These are phyloP conservation scores for Pionites leucogaster DNA, from an alignment of 2,113 vertebrate genomes.

Conservation along the genomic window DNA sequence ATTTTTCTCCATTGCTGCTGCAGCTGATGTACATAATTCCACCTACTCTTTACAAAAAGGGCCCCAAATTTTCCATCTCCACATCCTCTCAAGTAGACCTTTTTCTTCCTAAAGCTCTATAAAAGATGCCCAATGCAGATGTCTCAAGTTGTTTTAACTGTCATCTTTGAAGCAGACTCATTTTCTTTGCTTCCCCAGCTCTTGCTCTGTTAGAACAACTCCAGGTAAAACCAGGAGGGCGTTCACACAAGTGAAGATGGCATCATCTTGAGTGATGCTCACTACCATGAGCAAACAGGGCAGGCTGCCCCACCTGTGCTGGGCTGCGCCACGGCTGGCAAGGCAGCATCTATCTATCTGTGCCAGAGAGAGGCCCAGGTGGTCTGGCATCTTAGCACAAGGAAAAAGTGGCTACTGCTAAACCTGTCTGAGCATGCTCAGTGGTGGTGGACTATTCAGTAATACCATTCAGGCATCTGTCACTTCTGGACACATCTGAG, in stretches of 20 bases:
- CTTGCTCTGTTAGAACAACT: not conserved
- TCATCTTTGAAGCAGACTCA: not conserved
- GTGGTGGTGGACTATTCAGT: not conserved
- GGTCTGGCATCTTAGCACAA: not conserved
- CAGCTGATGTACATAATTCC: not conserved
- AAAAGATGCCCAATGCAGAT: not conserved
- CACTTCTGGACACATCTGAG: not conserved
- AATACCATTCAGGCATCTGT: not conserved
- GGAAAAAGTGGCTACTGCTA: not conserved
- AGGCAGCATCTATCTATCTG: fast-evolving
- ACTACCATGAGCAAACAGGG: not conserved
- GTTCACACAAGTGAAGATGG: fast-evolving
- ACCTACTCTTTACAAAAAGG: not conserved
- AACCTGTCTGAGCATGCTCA: not conserved
- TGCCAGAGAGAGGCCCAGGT: too few relatives aligned
- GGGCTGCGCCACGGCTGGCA: fast-evolving
- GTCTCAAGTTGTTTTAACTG: not conserved
- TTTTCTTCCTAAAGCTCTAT: not conserved
- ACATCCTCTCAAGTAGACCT: not conserved
- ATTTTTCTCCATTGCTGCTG: not conserved
- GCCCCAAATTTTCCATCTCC: not conserved
- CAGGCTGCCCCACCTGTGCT: not conserved
- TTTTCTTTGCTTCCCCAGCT: not conserved
- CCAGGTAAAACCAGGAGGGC: not conserved
- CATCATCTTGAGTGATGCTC: fast-evolving